A percentile compares a stretch with the other conserved stretches of the same genome.
Evolutionary conservation across 2,888 invertebrate genomes (phyloP).

Genomic region (Drosophila siamana): DNA sequence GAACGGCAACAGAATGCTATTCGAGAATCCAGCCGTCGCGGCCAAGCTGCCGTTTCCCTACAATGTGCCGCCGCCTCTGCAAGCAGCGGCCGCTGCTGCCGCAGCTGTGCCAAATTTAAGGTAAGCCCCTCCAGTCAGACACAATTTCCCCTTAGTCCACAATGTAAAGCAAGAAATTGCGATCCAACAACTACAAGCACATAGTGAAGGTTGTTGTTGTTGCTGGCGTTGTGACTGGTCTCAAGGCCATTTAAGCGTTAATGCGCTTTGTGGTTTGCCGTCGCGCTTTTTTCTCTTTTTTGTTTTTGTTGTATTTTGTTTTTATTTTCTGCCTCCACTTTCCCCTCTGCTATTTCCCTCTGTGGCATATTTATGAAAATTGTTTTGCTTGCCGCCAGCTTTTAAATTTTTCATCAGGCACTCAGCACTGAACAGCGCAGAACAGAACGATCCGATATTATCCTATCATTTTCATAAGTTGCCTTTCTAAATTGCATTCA

Average conservation of each 20-base stretch:
- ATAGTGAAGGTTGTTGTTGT: constrained; percentile 13
- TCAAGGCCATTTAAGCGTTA: constrained; percentile 73
- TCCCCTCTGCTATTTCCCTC: constrained; percentile 19
- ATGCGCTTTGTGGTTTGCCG: constrained; percentile 68
- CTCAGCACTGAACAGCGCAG: constrained; percentile 34
- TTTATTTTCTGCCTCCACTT: neutral
- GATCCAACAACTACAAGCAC: constrained; percentile 9
- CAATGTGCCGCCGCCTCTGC: constrained; percentile 90
- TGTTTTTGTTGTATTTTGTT: neutral
- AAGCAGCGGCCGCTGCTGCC: constrained; percentile 84
- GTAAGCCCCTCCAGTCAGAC: constrained; percentile 66
- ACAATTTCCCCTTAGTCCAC: neutral
- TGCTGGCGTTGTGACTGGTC: constrained; percentile 30
- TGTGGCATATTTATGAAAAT: constrained; percentile 71
- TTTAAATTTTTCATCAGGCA: constrained; percentile 70
- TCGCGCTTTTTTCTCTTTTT: constrained; percentile 10
- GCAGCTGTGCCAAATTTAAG: constrained; percentile 85
- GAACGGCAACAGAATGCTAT: constrained; percentile 87
- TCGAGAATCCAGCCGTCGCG: constrained; percentile 89
- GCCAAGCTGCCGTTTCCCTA: constrained; percentile 89
- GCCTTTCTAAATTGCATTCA: constrained; percentile 54
- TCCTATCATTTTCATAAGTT: constrained; percentile 47
- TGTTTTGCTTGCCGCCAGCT: constrained; percentile 40
- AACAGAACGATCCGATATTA: constrained; percentile 20
- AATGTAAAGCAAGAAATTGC: constrained; percentile 24